Evolutionary conservation across 2,113 vertebrate species (phyloP), one percentile per base, ranked within the genome.

Genomic region (Poeciliopsis retropinna): DNA sequence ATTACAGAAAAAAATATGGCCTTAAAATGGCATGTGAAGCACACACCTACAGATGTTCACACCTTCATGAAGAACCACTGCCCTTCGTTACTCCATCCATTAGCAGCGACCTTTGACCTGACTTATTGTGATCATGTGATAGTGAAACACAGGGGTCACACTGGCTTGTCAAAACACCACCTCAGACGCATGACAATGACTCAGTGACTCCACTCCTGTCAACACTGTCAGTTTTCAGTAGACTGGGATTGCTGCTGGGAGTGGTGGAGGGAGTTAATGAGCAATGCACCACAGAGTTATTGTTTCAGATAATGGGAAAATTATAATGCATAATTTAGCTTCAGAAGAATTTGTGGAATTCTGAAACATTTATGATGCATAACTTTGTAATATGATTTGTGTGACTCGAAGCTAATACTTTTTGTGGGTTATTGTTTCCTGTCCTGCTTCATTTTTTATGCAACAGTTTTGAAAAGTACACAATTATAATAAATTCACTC

Each of bases 61-160:
- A 76, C 69, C 30, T 32, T 74, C 72, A 88, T 81, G 64, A 44
- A 69, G 81, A 91, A 79, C 80, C 69, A 63, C 83, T 86, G 74
- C 54, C 88, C 81, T 82, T 85, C 15, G 57, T 81, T 72, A 8
- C 78, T 73, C 75, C 88, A 72, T 90, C 93, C 92, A 94, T 93
- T 92, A 93, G 89, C 60, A 61, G 27, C 86, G 91, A 92, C 92
- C 92, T 92, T 85, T 92, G 90, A 92, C 92, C 93, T 13, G 63
- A 70, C 44, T 79, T 39, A 68, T 89, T 82, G 85, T 91, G 92
- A 87, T 93, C 90, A 88, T 89, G 77, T 79, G 92, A 94, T 93
- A 84, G 87, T 79, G 88, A 83, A 90, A 89, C 91, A 87, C 78
- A 78, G 65, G 73, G 90, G 92, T 92, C 93, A 88, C 32, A 60